Evolutionary conservation across 2,113 vertebrate species (phyloP).

Genomic region (Equus quagga): DNA sequence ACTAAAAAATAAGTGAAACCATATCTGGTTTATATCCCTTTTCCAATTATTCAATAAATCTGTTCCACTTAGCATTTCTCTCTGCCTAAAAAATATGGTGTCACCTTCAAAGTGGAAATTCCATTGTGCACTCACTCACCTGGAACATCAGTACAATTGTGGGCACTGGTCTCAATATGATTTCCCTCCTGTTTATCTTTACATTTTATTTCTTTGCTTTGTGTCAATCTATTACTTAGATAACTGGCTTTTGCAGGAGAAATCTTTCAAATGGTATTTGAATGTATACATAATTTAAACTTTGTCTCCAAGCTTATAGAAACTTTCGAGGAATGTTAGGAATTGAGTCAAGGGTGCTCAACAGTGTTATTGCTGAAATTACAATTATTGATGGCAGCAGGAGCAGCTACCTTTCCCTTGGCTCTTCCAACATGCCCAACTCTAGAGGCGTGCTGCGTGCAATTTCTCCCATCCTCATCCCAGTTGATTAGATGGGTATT

Average conservation of each 20-base stretch:
- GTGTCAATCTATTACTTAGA: neutral
- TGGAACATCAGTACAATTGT: rapidly evolving
- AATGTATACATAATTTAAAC: neutral
- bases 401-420: neutral
- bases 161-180: rapidly evolving
- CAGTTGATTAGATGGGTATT: neutral
- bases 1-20: neutral
- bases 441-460: neutral
- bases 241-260: neutral
- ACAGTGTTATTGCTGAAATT: conserved; percentile 32
- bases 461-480: neutral
- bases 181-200: neutral
- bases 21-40: neutral
- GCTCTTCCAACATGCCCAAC: neutral
- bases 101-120: neutral
- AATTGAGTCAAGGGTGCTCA: conserved; percentile 14
- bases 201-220: neutral
- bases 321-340: conserved; percentile 25
- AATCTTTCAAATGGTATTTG: neutral
- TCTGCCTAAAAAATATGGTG: neutral
- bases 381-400: neutral
- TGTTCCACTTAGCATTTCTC: neutral
- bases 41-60: neutral
- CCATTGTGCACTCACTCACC: neutral
- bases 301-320: conserved; percentile 8